These are phyloP conservation scores for Melinopterus prodromus DNA, from an alignment of 2,888 invertebrate genomes.

Conservation along the genomic window DNA sequence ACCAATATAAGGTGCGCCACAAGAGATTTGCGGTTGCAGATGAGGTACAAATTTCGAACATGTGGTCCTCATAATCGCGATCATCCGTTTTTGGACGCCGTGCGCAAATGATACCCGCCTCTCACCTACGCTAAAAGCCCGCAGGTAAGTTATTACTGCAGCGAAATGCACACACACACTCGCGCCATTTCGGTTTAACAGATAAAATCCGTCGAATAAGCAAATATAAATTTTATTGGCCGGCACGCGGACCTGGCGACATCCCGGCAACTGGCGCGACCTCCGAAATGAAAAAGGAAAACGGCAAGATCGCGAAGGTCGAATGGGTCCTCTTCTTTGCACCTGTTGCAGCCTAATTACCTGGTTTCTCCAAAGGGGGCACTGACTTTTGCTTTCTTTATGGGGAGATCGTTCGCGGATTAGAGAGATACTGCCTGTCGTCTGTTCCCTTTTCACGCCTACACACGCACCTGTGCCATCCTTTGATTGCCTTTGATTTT, in stretches of 20 bases:
- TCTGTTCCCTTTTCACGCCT: conserved; percentile 17
- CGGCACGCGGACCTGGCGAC: conserved; percentile 7
- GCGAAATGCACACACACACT: background rate
- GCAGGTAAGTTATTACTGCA: conserved; percentile 17
- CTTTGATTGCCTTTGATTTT: background rate
- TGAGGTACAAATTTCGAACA: background rate
- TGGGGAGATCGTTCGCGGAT: conserved; percentile 15
- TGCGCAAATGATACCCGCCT: background rate
- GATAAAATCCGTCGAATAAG: conserved; percentile 20
- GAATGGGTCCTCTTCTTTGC: conserved; percentile 33
- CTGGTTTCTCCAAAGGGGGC: conserved; percentile 40
- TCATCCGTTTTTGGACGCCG: background rate
- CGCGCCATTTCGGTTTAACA: background rate
- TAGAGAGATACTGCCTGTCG: conserved; percentile 15
- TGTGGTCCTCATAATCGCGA: conserved; percentile 4
- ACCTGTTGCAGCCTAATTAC: conserved; percentile 44
- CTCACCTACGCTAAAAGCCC: conserved; percentile 21
- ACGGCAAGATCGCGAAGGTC: conserved; percentile 26
- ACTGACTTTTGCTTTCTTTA: conserved; percentile 44
- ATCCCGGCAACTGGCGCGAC: background rate
- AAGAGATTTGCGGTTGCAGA: background rate
- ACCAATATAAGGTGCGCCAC: background rate
- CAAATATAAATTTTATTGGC: conserved; percentile 15
- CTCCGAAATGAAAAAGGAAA: conserved; percentile 9
- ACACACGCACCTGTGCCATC: background rate